Conservation (phyloP, 2,113 vertebrate genomes). For the Marmota monax region DNA sequence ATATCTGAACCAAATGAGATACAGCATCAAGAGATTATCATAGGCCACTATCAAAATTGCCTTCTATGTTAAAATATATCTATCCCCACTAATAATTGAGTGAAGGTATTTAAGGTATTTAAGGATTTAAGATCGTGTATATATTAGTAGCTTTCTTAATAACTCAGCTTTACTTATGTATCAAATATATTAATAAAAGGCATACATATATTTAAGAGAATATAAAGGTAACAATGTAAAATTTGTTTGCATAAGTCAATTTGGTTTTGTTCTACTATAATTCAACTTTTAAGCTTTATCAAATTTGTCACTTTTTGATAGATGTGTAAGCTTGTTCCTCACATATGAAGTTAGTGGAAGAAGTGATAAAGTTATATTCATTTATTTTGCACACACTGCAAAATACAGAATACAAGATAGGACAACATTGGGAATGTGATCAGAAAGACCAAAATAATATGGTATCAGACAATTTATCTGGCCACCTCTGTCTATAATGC, state of each 20-base stretch:
- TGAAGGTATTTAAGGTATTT: neutral
- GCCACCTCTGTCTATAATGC: neutral
- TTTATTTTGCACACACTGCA: neutral
- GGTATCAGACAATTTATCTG: neutral
- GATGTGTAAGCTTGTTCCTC: neutral
- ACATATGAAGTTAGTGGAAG: neutral
- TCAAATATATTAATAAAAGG: neutral
- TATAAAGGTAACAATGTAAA: neutral
- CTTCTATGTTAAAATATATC: conserved; percentile 18
- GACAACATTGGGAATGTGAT: neutral
- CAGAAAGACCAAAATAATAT: no score
- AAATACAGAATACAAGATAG: neutral
- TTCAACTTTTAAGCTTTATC: neutral
- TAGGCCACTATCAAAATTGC: neutral
- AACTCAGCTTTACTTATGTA: neutral
- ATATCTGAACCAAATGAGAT: neutral
- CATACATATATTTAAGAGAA: neutral
- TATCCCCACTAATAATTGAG: neutral
- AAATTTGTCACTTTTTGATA: neutral
- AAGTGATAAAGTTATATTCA: neutral
- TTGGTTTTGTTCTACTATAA: neutral
- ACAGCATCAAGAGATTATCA: neutral
- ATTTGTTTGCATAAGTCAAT: neutral
- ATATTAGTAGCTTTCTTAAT: neutral
- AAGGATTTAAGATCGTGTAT: neutral